These are phyloP conservation scores for Oncorhynchus clarkii DNA, from an alignment of 2,113 vertebrate species.

Conservation along the genomic window DNA sequence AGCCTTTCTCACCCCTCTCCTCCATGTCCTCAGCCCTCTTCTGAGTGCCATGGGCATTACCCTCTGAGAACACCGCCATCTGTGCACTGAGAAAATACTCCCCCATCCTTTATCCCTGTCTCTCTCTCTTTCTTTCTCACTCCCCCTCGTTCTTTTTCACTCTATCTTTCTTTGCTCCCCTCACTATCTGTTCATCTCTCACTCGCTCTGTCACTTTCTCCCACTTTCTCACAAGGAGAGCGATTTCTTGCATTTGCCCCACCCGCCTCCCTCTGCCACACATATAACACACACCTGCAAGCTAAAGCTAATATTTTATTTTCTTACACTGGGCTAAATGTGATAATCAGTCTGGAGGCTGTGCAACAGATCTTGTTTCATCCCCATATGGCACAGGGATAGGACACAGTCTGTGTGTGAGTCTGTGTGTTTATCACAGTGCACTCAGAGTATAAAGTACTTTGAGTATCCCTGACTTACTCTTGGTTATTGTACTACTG, in stretches of 20 bases:
- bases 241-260: neutral
- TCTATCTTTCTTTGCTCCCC: constrained; percentile 19
- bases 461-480: no score
- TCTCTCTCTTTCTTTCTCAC: neutral
- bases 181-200: constrained; percentile 5
- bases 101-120: neutral
- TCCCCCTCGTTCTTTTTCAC: neutral
- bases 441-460: no score
- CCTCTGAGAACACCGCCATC: constrained; percentile 55
- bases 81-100: constrained; percentile 39
- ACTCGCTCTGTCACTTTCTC: neutral
- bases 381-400: constrained; percentile 28
- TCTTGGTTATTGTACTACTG: no score
- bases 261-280: neutral
- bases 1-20: neutral
- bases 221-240: neutral
- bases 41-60: no score
- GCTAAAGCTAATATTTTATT: constrained; percentile 50
- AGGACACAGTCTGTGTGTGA: constrained; percentile 5
- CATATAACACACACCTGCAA: constrained; percentile 34
- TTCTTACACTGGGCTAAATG: constrained; percentile 47
- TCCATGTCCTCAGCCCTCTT: neutral
- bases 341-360: constrained; percentile 60
- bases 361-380: constrained; percentile 50
- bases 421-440: constrained; percentile 6